Percentiles rank a stretch among this genome's conserved stretches.
Evolutionary conservation across 1,140 invertebrate species (phyloP).

Genomic region (Drosophila ironensis): DNA sequence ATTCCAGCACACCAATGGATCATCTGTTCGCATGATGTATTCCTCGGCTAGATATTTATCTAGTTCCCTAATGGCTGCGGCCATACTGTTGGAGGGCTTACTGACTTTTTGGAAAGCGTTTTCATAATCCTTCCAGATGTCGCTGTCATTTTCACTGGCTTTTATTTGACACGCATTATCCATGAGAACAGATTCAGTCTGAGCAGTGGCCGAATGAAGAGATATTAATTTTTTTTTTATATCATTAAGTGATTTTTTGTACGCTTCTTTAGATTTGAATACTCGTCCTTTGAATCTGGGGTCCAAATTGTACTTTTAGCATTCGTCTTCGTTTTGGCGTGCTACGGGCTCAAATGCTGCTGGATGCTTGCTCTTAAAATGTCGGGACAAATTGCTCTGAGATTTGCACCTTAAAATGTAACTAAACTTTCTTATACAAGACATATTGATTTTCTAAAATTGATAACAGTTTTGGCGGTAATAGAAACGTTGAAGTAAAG

Average conservation of each 20-base stretch:
- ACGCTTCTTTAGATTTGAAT: background rate
- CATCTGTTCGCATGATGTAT: background rate
- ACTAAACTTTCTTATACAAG: background rate
- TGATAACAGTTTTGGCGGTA: background rate
- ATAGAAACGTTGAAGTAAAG: no score
- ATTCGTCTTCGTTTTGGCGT: background rate
- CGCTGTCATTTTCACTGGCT: background rate
- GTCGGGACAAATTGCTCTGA: background rate
- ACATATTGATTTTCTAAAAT: background rate
- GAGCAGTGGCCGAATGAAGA: background rate
- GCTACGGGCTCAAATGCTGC: background rate
- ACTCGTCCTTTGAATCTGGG: background rate
- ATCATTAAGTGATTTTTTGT: background rate
- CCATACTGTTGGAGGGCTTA: no score
- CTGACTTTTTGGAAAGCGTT: background rate
- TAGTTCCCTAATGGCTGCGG: background rate
- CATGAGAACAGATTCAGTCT: background rate
- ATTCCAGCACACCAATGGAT: background rate
- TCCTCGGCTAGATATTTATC: background rate
- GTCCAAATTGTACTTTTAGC: constrained; percentile 1
- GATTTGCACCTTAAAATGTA: background rate
- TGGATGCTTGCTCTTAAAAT: background rate
- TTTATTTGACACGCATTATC: background rate
- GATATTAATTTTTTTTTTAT: background rate
- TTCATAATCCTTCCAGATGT: background rate